Evolutionary conservation across 2,113 vertebrate species (phyloP), one percentile per base, ranked within the genome.

Genomic region (Cacatua alba): DNA sequence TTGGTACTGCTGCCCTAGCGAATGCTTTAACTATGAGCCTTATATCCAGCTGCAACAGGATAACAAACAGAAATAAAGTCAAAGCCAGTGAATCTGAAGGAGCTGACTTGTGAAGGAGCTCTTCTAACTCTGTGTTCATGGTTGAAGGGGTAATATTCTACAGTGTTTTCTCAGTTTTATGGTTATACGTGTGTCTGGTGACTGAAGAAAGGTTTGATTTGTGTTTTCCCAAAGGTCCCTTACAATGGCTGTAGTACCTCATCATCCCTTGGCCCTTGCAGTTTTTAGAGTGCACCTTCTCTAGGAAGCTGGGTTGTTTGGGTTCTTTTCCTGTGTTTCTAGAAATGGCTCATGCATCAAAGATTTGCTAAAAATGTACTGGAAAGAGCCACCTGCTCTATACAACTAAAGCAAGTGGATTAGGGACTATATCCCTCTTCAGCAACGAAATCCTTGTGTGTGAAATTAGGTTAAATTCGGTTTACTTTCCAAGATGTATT

Each of bases 401-500:
- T 86, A 76, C 74, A 94, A 60, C 37, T 85, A 79, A 90, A 81
- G 26, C 23, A 48, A 59, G 79, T 69, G 81, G 70, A 95, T 82
- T 96, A 90, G 57, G 35, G 59, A 26, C 74, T 67, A 11, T 10
- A 85, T 72, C 24, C 31, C 33, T 81, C 18, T 87, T 65, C 77
- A 62, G 89, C 39, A 96, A 84, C n/a, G 59, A 46, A 44, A 51
- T 90, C 49, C 55, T 62, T 87, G 51, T 63, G 69, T 84, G 29
- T 75, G 55, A 94, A 91, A 90, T 82, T 67, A 63, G 52, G 60
- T 81, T 93, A 88, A 92, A 94, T 83, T 80, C 20, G 29, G 21
- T 37, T 91, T 86, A 46, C 28, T 18, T 46, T 92, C 31, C 29
- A 63, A 68, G 72, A 77, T 52, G 10, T 25, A 39, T 89, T 75